Base-by-base conservation (phyloP, 2,888 invertebrate species). In the Theodoxus fluviatilis region DNA sequence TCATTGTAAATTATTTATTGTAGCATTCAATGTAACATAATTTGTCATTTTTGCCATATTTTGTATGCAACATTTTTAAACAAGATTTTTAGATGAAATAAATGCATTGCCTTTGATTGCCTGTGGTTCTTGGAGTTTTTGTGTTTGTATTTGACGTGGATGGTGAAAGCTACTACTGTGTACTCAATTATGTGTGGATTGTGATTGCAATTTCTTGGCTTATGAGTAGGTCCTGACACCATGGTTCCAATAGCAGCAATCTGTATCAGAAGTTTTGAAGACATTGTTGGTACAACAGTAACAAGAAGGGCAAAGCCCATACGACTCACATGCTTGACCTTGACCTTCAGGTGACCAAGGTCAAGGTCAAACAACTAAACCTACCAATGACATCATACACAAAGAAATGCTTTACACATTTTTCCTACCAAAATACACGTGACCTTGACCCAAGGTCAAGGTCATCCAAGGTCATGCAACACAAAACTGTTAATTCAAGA, bases 41-140 rank as follows among this genome's bases (percentile, higher is more conserved):
- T 55, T 68, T 68, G 55, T 52, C 68, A 68, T 68, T 52, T 69
- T 73, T n/a, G 73, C 73, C 73, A 73, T 73, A 73, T 73, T 71
- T 71, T 71, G 59, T 68, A 69, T 73, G 71, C 70, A 67, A 69
- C 69, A 69, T 64, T 64, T 69, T 69, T 63, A 43, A 69, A 69
- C 52, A 47, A 52, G 55, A 68, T 59, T 64, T 64, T 57, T 69
- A 64, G 64, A 66, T 38, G 31, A 43, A 69, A 69, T 69, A 69
- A 69, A 69, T n/a, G 37, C 47, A 49, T 52, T 38, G 25, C 33
- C 63, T 64, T 64, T 31, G 31, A 66, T 22, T 52, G 6, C n/a
- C n/a, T 4, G 22, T 52, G 52, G n/a, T 18, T 37, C 25, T 33
- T 2, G 3, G 31, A 1, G 3, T 63, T 12, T 63, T n/a, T 0